A percentile compares a stretch with the other conserved stretches of the same genome.
phyloP scores from a whole-genome alignment of 1,140 invertebrate genomes.

The Diuraphis noxia region DNA sequence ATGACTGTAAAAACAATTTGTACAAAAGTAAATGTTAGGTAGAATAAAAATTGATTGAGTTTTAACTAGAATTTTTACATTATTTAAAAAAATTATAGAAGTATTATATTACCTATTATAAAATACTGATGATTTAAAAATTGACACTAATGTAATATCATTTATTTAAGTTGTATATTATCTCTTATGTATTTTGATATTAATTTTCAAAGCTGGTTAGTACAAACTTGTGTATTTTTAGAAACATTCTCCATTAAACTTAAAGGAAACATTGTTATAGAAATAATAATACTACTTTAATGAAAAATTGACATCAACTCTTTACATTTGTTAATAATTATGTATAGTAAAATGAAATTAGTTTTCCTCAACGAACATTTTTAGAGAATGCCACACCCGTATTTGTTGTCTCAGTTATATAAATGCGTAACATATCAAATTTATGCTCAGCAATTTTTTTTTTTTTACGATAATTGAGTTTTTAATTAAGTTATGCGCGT shows the following conservation, averaged over 20 bases:
- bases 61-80: background rate
- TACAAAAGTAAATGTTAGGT: conserved; percentile 16
- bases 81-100: background rate
- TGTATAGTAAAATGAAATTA: background rate
- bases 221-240: background rate
- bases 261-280: background rate
- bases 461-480: too few species aligned
- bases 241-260: background rate
- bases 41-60: background rate
- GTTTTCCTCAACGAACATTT: background rate
- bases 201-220: background rate
- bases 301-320: background rate
- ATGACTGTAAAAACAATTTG: conserved; percentile 7
- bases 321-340: background rate
- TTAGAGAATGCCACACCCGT: too few species aligned
- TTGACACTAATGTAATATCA: background rate
- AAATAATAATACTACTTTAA: background rate
- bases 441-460: too few species aligned
- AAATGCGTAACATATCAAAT: too few species aligned
- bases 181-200: background rate
- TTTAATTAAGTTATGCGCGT: too few species aligned
- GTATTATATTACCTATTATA: background rate
- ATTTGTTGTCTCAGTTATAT: too few species aligned
- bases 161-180: background rate
- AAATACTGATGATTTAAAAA: background rate